Evolutionary conservation across 1,140 invertebrate species (phyloP).

Genomic region (Brachionus plicatilis): DNA sequence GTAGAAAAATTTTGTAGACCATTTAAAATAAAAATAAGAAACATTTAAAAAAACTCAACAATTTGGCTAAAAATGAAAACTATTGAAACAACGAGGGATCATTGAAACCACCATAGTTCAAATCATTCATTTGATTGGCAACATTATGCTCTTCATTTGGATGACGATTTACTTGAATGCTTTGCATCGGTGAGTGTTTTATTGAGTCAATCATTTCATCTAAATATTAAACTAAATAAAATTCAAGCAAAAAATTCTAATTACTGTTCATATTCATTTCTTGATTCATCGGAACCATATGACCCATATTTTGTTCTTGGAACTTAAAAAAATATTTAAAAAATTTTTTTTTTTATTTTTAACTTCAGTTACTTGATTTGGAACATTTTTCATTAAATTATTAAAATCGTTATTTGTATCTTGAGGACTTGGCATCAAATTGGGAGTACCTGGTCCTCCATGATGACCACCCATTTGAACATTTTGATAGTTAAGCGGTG

Average conservation of each 20-base stretch:
- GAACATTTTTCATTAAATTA: conserved; percentile 31
- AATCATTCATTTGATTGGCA: not conserved
- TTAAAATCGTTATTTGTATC: conserved; percentile 5
- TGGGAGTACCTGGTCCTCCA: conserved; percentile 18
- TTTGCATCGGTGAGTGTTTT: conserved; percentile 19
- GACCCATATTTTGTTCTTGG: conserved; percentile 26
- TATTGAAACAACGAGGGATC: not conserved
- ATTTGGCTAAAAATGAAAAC: not conserved
- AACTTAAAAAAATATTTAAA: not conserved
- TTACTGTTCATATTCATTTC: conserved; percentile 37
- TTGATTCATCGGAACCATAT: conserved; percentile 14
- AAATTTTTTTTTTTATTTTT: not conserved
- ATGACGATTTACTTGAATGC: not conserved
- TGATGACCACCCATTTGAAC: conserved; percentile 36
- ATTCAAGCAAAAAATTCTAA: not conserved
- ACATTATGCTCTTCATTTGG: not conserved
- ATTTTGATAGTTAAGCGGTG: not conserved
- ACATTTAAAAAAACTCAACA: not conserved
- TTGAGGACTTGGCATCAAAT: conserved; percentile 18
- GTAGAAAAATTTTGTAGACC: not conserved
- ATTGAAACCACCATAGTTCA: not conserved
- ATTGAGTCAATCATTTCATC: conserved; percentile 38
- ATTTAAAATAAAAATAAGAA: not conserved
- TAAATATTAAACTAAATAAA: not conserved
- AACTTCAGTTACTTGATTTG: not conserved